Evolutionary conservation across 1,140 invertebrate species (phyloP).

Genomic region (Pachyrhynchus sulphureomaculatus): DNA sequence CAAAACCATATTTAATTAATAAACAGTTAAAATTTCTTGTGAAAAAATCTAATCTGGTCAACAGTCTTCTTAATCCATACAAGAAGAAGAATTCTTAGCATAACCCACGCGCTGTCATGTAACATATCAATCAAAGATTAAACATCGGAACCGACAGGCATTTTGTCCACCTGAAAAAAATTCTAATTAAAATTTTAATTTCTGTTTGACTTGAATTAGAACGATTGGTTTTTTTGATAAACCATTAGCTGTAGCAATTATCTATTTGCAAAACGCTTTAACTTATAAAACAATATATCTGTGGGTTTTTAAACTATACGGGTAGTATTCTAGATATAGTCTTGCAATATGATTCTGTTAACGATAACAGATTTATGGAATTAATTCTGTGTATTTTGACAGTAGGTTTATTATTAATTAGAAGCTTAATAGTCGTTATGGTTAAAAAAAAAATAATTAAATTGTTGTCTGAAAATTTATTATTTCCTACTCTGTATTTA

Average conservation of each 20-base stretch:
- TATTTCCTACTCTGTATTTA: too few species aligned
- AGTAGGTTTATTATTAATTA: too few species aligned
- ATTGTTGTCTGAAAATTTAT: too few species aligned
- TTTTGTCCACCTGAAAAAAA: background rate
- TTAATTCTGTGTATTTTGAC: background rate
- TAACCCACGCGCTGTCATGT: background rate
- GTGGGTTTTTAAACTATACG: constrained; percentile 7
- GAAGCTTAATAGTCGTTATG: too few species aligned
- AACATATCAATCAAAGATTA: background rate
- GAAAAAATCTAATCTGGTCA: too few species aligned
- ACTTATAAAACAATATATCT: background rate
- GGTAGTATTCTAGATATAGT: constrained; percentile 3
- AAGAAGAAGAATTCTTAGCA: background rate
- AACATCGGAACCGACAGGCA: background rate
- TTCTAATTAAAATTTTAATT: background rate
- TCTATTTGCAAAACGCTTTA: background rate
- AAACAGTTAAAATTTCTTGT: too few species aligned
- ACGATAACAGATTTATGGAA: background rate
- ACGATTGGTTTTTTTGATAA: background rate
- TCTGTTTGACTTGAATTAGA: background rate
- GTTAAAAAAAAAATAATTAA: too few species aligned
- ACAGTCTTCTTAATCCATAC: background rate
- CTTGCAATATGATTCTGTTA: background rate
- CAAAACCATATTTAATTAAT: too few species aligned
- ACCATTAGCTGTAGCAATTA: background rate